Base-by-base conservation (phyloP, 2,113 vertebrate species). In the Siniperca knerii region DNA sequence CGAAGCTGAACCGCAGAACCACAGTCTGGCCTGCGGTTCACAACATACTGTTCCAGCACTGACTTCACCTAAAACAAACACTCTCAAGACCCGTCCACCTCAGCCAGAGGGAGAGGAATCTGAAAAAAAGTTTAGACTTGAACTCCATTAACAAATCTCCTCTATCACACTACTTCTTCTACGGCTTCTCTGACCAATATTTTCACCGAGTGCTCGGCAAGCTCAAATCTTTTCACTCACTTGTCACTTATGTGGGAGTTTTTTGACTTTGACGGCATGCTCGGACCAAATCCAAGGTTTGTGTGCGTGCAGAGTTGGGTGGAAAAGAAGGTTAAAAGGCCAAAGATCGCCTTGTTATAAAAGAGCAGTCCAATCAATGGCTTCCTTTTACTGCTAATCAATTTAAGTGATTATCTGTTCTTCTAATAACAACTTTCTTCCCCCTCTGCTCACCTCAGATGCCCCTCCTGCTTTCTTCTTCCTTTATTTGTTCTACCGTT, bases 41-140 rank as follows among this genome's bases (percentile, higher is more conserved):
- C 92, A 85, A 85, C 93, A 77, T 90, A 89, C 85, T 93, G 93
- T 92, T 93, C 90, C 93, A 91, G 92, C 89, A 50, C 90, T 93
- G 93, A 95, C 93, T 92, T 94, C 93, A 94, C 91, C 93, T 91
- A 93, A 93, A 92, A 85, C 92, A 93, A 94, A 95, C 89, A 91
- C 90, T 91, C 90, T 89, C 80, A 89, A 72, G 83, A 88, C 78
- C 81, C 75, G 25, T 91, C 77, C 86, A 91, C 91, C 92, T 92
- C 86, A 77, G 87, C 88, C 87, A 85, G 85, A 83, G 72, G 60
- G 83, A 88, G 84, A 78, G 61, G 77, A 89, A 84, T 90, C 83
- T 84, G 79, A 82, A 76, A 82, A 83, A 80, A 88, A 79, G 91
- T 87, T 87, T 72, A 82, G 82, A 75, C 82, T 77, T 70, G 57